phyloP scores from a whole-genome alignment of 2,888 invertebrate species.

The Rotaria macrura region DNA sequence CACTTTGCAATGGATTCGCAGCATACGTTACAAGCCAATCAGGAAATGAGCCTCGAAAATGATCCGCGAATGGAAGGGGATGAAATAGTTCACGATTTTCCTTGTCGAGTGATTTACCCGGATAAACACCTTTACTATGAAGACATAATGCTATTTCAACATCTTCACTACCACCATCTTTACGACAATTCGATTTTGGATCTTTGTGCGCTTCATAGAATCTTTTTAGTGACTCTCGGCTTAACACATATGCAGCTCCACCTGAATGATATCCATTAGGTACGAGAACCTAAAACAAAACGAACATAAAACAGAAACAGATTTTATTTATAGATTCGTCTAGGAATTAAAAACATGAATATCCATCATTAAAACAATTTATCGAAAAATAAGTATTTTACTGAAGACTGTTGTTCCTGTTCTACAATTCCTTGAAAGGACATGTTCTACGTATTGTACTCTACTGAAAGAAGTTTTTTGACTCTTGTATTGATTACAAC shows the following conservation, averaged over 20 bases:
- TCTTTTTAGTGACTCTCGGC: slow-evolving; percentile 23
- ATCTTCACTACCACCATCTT: slow-evolving; percentile 29
- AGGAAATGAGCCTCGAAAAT: slow-evolving; percentile 20
- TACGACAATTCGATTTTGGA: slow-evolving; percentile 6
- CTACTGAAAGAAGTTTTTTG: no score
- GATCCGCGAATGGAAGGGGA: slow-evolving; percentile 24
- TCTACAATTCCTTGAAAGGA: no score
- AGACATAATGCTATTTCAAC: slow-evolving; percentile 29
- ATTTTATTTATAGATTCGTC: no score
- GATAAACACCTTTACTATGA: slow-evolving; percentile 19
- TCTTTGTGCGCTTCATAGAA: neutral
- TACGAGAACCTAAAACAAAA: neutral
- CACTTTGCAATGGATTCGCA: slow-evolving; percentile 9
- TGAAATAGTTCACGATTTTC: slow-evolving; percentile 27
- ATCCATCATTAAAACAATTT: no score
- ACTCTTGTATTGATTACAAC: no score
- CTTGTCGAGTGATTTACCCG: slow-evolving; percentile 19
- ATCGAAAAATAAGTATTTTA: no score
- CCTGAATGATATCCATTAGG: slow-evolving; percentile 30
- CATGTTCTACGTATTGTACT: no score
- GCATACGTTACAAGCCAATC: slow-evolving; percentile 24
- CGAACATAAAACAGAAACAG: no score
- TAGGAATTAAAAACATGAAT: no score
- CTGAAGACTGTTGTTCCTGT: no score
- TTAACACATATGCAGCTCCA: slow-evolving; percentile 26